A percentile compares a stretch with the other conserved stretches of the same genome.
Evolutionary conservation across 2,797 vertebrate genomes (phyloP).

Genomic region (Rhinogobio ventralis): DNA sequence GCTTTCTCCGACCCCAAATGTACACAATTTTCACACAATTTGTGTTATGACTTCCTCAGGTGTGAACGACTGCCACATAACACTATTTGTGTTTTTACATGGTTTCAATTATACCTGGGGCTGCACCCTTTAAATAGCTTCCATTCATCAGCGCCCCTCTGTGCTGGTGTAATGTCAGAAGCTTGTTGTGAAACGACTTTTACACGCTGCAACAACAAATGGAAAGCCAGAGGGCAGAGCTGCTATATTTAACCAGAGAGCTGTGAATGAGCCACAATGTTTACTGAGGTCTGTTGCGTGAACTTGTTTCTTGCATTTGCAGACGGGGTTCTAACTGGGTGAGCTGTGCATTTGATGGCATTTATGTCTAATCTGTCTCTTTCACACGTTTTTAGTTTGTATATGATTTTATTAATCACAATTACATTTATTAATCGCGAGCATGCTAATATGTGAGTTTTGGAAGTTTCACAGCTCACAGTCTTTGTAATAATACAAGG

Average conservation of each 20-base stretch:
- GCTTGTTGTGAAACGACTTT: constrained; percentile 56
- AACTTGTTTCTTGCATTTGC: constrained; percentile 46
- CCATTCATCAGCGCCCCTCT: constrained; percentile 32
- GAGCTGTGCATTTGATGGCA: constrained; percentile 38
- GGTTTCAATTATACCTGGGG: constrained; percentile 46
- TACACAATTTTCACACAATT: too few relatives aligned
- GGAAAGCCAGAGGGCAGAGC: constrained; percentile 47
- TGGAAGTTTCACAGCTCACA: neutral
- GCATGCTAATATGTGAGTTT: neutral
- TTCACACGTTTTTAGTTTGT: constrained; percentile 12
- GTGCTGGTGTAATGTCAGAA: constrained; percentile 50
- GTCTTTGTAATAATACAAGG: neutral
- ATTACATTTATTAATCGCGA: neutral
- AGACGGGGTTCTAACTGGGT: constrained; percentile 42
- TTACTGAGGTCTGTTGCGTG: constrained; percentile 46
- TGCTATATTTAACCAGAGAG: constrained; percentile 58
- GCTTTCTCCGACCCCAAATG: neutral
- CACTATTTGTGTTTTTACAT: constrained; percentile 49
- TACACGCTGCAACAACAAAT: constrained; percentile 42
- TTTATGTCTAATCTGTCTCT: constrained; percentile 38
- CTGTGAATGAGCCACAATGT: constrained; percentile 37
- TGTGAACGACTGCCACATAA: constrained; percentile 35
- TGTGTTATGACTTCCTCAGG: constrained; percentile 1
- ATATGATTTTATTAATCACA: neutral
- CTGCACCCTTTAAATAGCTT: constrained; percentile 51